phyloP scores from a whole-genome alignment of 2,888 invertebrate species.

The Andrena minutula region DNA sequence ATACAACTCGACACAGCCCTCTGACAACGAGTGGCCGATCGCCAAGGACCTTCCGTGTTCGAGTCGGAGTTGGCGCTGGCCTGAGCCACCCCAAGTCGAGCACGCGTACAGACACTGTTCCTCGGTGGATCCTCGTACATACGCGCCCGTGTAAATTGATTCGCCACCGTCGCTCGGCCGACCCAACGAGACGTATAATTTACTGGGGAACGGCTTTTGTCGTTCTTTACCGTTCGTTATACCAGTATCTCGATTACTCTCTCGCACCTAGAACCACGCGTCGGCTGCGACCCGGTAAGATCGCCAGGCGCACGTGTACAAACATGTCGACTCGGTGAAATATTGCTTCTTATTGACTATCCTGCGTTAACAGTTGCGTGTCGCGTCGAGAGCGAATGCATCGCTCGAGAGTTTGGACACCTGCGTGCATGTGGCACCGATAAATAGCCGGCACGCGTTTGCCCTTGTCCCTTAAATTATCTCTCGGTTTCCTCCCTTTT shows the following conservation, averaged over 20 bases:
- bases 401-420: constrained; percentile 54
- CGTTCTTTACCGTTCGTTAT: too few relatives aligned
- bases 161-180: constrained; percentile 21
- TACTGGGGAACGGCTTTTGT: constrained; percentile 7
- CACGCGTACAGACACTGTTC: not conserved
- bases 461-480: constrained; percentile 19
- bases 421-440: constrained; percentile 66
- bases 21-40: constrained; percentile 31
- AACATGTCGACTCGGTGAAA: constrained; percentile 32
- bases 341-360: constrained; percentile 26
- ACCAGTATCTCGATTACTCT: too few relatives aligned
- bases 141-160: constrained; percentile 51
- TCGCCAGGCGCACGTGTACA: constrained; percentile 50
- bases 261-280: not conserved
- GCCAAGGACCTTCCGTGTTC: constrained; percentile 35
- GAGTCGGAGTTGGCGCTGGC: constrained; percentile 10
- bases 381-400: not conserved
- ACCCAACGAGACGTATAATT: constrained; percentile 29
- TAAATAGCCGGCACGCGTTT: constrained; percentile 58
- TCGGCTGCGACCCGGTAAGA: too few relatives aligned
- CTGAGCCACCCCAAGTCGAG: constrained; percentile 9
- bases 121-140: constrained; percentile 26
- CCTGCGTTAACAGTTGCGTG: constrained; percentile 40
- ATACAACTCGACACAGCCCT: constrained; percentile 74
- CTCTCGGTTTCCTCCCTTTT: constrained; percentile 25